Base-by-base conservation (phyloP, 2,888 invertebrate genomes). In the Hypercompe scribonia region DNA sequence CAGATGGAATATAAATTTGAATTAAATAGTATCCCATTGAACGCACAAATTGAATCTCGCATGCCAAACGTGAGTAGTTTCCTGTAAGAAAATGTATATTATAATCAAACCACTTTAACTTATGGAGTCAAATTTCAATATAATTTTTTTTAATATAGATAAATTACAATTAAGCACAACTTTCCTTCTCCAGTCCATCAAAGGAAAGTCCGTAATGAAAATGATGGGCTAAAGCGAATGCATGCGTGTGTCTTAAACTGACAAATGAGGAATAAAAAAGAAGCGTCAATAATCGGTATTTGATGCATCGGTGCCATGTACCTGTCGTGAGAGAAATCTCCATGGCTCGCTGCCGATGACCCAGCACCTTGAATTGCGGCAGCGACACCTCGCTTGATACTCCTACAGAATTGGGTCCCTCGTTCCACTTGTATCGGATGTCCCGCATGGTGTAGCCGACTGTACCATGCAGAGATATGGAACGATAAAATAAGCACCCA, bases 21-120 rank as follows among this genome's bases (percentile, higher is more conserved):
- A 99, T 99, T 91, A 99, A 97, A 96, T 99, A 99, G 97, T 99
- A 99, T 92, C 99, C 99, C 98, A 99, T 99, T 91, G 99, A 99
- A 87, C 99, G 97, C 88, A 99, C 99, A 96, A 99, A 99, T 96
- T 99, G 98, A 95, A 99, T 99, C 96, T 98, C 98, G 96, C 99
- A 99, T 88, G 98, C 98, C 97, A 99, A 96, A 91, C 99, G 97
- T 90, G 99, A 99, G 96, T 99, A 99, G 96, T 99, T 99, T 97
- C 99, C 99, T 98, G 96, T 83, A 92, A 92, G 71, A 68, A 81
- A 82, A 82, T 69, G 64, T 70, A 67, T 36, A 70, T 74, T 78
- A 34, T 70, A 75, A 67, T 34, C 46, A 34, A 46, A 69, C n/a
- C 31, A 11, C 67, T 72, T 70, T 65, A 65, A 67, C 46, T 18